A percentile compares a stretch with the other conserved stretches of the same genome.
phyloP scores from a whole-genome alignment of 2,888 invertebrate species.

The Drosophila eohydei region DNA sequence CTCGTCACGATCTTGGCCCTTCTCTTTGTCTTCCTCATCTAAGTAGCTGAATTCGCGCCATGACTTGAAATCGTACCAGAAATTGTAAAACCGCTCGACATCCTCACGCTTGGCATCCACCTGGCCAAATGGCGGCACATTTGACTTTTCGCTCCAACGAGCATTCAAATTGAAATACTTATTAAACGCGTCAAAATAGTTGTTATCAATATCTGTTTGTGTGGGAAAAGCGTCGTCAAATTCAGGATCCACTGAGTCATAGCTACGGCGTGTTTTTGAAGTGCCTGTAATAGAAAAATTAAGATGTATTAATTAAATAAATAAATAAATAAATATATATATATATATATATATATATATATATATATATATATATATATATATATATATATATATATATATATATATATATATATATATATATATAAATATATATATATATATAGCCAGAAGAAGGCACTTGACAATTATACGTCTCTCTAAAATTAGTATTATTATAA shows the following conservation, averaged over 20 bases:
- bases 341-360: background rate
- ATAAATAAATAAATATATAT: too few species aligned
- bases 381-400: background rate
- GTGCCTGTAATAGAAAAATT: conserved; percentile 86
- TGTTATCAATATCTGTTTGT: conserved; percentile 90
- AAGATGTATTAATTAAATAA: background rate
- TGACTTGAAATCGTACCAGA: conserved; percentile 99
- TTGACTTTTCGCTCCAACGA: conserved; percentile 95
- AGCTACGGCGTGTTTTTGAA: conserved; percentile 92
- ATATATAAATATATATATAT: background rate
- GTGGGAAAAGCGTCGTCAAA: conserved; percentile 96
- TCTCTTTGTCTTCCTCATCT: conserved; percentile 99
- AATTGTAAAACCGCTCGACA: conserved; percentile 97
- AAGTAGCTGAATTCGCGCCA: conserved; percentile 99
- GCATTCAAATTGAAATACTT: conserved; percentile 91
- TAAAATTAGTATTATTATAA: background rate
- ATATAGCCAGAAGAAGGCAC: too few species aligned
- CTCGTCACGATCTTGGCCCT: conserved; percentile 98
- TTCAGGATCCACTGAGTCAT: conserved; percentile 97
- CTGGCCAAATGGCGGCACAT: conserved; percentile 93
- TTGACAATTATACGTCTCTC: background rate
- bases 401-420: too few species aligned
- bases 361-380: background rate
- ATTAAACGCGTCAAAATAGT: conserved; percentile 90
- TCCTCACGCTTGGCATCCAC: conserved; percentile 91